phyloP scores from a whole-genome alignment of 2,113 vertebrate genomes.

The Sterna hirundo region DNA sequence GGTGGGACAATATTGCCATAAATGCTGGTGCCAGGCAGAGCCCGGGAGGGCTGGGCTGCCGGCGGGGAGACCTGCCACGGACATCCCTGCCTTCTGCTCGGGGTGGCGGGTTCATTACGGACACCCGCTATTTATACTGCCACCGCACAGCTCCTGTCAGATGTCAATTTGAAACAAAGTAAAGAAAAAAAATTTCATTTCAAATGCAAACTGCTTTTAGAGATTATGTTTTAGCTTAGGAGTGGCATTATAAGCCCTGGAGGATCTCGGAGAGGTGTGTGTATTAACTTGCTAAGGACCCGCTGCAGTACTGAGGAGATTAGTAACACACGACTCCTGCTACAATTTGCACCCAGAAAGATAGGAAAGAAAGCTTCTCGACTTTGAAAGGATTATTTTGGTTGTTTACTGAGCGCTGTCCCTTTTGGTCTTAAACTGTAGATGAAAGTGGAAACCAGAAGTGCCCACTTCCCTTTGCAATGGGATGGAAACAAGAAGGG shows the following conservation, averaged over 20 bases:
- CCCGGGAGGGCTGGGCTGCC: not conserved
- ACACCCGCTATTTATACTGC: not conserved
- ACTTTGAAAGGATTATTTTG: conserved; percentile 45
- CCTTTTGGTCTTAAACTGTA: conserved; percentile 1
- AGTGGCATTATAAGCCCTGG: not conserved
- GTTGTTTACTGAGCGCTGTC: conserved; percentile 28
- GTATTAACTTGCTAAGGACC: not conserved
- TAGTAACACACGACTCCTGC: not conserved
- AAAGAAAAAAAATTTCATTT: not conserved
- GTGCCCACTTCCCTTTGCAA: not conserved
- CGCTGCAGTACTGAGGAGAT: conserved; percentile 1
- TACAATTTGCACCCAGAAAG: conserved; percentile 1
- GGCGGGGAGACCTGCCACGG: rapidly evolving
- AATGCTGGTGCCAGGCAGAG: not conserved
- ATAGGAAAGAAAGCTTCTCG: not conserved
- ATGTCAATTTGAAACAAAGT: not conserved
- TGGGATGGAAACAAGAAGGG: not conserved
- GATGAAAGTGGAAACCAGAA: not conserved
- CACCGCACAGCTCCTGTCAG: not conserved
- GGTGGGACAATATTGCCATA: not conserved
- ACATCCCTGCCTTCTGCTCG: not conserved
- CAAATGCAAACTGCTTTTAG: not conserved
- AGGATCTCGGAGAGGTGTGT: not conserved
- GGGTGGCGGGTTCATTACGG: not conserved
- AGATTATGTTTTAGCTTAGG: not conserved